Percentiles rank a stretch among this genome's conserved stretches.
Evolutionary conservation across 2,888 invertebrate species (phyloP).

Genomic region (Zygothrica quintamaculata): DNA sequence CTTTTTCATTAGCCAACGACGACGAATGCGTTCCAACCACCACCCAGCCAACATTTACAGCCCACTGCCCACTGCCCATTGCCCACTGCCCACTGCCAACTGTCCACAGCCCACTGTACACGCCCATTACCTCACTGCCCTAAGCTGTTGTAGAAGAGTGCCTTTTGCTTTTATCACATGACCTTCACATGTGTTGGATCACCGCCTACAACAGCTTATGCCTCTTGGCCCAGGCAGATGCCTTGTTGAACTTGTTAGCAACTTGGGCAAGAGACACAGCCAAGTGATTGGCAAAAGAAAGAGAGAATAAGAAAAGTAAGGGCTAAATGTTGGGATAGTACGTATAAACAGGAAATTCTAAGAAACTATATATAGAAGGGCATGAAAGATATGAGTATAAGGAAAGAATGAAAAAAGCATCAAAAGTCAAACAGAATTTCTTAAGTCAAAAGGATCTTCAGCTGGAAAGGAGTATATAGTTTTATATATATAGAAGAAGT

Average conservation of each 20-base stretch:
- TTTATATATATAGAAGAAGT: too few species aligned
- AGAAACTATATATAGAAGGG: background rate
- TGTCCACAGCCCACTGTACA: background rate
- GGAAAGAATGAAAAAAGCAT: too few species aligned
- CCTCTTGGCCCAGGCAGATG: background rate
- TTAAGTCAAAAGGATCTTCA: too few species aligned
- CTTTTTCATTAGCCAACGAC: slow-evolving; percentile 75
- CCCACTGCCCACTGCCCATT: slow-evolving; percentile 7
- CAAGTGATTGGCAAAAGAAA: background rate
- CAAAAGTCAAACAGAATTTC: too few species aligned
- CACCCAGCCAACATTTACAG: too few species aligned
- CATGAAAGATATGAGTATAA: background rate
- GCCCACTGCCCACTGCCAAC: slow-evolving; percentile 1
- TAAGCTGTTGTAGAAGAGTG: slow-evolving; percentile 25
- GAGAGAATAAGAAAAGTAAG: background rate
- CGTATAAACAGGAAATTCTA: background rate
- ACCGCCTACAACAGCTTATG: slow-evolving; percentile 1
- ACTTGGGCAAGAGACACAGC: background rate
- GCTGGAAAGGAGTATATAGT: too few species aligned
- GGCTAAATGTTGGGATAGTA: background rate
- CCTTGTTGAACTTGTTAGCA: background rate
- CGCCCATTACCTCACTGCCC: background rate
- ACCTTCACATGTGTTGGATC: slow-evolving; percentile 54
- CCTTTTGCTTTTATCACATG: slow-evolving; percentile 37
- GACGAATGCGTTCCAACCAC: slow-evolving; percentile 40